These are phyloP conservation scores for Tribolium madens DNA, from an alignment of 1,140 invertebrate species.

Conservation along the genomic window DNA sequence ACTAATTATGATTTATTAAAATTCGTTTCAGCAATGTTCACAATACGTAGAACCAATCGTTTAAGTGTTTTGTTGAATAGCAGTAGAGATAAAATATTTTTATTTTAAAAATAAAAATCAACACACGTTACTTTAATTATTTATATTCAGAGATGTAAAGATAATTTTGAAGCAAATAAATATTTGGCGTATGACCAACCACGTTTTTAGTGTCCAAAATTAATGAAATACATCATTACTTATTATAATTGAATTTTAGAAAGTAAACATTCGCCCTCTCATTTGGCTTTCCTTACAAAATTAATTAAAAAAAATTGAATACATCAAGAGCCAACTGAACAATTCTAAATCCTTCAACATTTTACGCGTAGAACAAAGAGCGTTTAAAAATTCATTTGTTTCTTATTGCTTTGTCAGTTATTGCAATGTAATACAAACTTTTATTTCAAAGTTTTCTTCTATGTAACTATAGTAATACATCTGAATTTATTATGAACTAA, in stretches of 20 bases:
- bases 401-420: background rate
- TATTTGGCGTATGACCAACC: background rate
- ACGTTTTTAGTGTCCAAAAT: background rate
- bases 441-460: too few relatives aligned
- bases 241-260: background rate
- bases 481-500: background rate
- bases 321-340: too few relatives aligned
- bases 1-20: background rate
- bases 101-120: too few relatives aligned
- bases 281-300: background rate
- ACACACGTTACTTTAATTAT: too few relatives aligned
- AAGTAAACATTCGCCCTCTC: background rate
- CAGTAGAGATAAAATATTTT: background rate
- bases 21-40: background rate
- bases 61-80: background rate
- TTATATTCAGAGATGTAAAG: too few relatives aligned
- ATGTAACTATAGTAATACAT: background rate
- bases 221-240: background rate
- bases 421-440: too few relatives aligned
- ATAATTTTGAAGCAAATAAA: background rate
- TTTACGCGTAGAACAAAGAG: too few relatives aligned
- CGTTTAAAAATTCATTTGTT: background rate
- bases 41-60: background rate
- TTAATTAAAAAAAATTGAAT: too few relatives aligned
- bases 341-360: too few relatives aligned